A percentile compares a stretch with the other conserved stretches of the same genome.
Evolutionary conservation across 2,113 vertebrate genomes (phyloP).

Genomic region (Poicephalus gulielmi): DNA sequence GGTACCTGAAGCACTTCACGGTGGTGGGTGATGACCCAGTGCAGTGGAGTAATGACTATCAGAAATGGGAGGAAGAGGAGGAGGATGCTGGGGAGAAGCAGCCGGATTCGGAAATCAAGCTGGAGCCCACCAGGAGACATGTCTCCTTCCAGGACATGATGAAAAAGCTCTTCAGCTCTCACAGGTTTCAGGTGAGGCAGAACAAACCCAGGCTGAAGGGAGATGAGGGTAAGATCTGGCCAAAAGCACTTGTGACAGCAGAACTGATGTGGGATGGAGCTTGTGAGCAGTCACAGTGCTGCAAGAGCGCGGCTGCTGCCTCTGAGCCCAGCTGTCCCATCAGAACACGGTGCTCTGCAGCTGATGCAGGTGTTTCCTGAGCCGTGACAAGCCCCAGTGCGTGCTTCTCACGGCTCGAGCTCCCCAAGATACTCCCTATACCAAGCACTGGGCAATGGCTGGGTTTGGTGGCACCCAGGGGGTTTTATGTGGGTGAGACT

Average conservation of each 20-base stretch:
- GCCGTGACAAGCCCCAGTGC: neutral
- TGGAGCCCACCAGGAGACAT: slow-evolving; percentile 3
- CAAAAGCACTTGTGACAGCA: neutral
- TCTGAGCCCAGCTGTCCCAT: neutral
- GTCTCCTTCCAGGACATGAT: slow-evolving; percentile 78
- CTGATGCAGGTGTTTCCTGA: neutral
- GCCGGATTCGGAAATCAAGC: neutral
- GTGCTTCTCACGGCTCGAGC: fast-evolving
- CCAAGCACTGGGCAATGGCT: fast-evolving
- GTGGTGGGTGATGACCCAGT: slow-evolving; percentile 84
- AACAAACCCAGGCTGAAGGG: neutral
- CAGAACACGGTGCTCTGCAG: fast-evolving
- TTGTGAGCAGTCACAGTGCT: fast-evolving
- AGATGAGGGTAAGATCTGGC: neutral
- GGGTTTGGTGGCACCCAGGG: neutral
- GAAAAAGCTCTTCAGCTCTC: slow-evolving; percentile 81
- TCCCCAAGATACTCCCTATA: fast-evolving
- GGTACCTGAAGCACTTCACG: slow-evolving; percentile 88
- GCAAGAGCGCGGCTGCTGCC: neutral
- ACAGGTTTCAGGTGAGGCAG: slow-evolving; percentile 87
- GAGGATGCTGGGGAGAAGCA: slow-evolving; percentile 59
- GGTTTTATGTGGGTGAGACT: neutral
- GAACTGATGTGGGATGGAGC: neutral
- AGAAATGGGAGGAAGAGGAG: slow-evolving; percentile 78
- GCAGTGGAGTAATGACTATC: slow-evolving; percentile 70